These are phyloP conservation scores for Crotophaga sulcirostris DNA, from an alignment of 2,113 vertebrate species.

Conservation along the genomic window DNA sequence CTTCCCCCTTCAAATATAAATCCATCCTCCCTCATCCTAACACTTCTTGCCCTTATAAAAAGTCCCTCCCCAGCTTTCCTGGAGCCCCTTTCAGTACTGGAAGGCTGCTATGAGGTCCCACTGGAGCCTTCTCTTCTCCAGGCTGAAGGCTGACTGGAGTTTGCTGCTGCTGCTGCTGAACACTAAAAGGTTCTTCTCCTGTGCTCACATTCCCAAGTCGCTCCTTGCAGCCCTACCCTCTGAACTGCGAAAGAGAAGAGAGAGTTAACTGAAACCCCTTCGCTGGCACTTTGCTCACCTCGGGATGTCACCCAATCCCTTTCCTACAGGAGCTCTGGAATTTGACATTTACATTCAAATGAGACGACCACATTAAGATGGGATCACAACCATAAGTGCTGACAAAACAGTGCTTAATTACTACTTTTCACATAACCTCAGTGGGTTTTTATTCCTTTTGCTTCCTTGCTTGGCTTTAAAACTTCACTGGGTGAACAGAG, in stretches of 20 bases:
- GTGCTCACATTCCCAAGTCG: neutral
- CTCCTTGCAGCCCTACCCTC: neutral
- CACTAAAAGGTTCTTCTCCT: neutral
- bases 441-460: neutral
- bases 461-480: neutral
- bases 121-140: too few relatives aligned
- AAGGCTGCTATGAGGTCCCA: too few relatives aligned
- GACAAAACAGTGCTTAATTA: slow-evolving; percentile 34
- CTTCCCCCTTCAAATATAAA: too few relatives aligned
- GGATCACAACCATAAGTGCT: slow-evolving; percentile 25
- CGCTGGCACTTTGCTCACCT: neutral
- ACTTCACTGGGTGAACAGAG: neutral
- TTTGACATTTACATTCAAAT: slow-evolving; percentile 47
- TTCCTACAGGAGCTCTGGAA: slow-evolving; percentile 9
- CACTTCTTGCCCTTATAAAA: too few relatives aligned
- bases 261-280: neutral
- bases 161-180: neutral
- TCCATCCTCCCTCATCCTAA: too few relatives aligned
- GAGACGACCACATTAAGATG: slow-evolving; percentile 25
- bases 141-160: too few relatives aligned
- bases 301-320: neutral
- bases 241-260: neutral
- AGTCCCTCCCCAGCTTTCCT: too few relatives aligned
- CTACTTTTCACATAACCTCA: neutral
- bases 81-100: too few relatives aligned